These are phyloP conservation scores for Pseudorhombus dupliciocellatus DNA, from an alignment of 2,113 vertebrate species.

Conservation along the genomic window DNA sequence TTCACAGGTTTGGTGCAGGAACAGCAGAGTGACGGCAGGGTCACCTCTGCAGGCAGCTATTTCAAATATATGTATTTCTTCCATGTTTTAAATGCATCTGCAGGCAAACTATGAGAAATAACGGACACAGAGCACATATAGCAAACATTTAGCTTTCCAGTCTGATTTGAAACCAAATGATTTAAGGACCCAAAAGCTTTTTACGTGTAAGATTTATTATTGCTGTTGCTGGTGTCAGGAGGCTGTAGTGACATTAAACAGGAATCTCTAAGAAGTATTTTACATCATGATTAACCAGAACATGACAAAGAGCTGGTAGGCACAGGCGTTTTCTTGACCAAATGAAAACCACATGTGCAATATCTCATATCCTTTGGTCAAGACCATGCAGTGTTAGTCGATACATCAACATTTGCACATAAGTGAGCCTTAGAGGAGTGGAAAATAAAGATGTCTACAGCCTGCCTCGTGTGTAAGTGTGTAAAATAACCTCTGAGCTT, in stretches of 20 bases:
- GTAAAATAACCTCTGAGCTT: constrained; percentile 13
- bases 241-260: constrained; percentile 57
- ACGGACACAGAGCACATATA: constrained; percentile 12
- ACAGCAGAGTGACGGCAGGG: no score
- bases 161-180: constrained; percentile 15
- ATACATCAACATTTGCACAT: constrained; percentile 6
- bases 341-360: constrained; percentile 75
- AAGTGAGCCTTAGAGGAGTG: background rate
- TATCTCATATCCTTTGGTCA: constrained; percentile 44
- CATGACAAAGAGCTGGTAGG: constrained; percentile 40
- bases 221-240: constrained; percentile 50
- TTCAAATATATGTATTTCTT: no score
- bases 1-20: no score
- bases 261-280: constrained; percentile 63
- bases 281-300: constrained; percentile 60
- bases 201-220: constrained; percentile 49
- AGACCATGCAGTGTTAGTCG: constrained; percentile 5
- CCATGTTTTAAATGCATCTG: constrained; percentile 13
- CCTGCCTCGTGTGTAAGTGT: constrained; percentile 2
- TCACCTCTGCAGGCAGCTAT: no score
- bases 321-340: constrained; percentile 31
- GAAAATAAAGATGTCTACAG: background rate
- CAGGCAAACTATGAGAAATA: background rate
- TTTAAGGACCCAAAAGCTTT: background rate
- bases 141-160: constrained; percentile 41